Percentiles rank a stretch among this genome's conserved stretches.
Evolutionary conservation across 2,888 invertebrate species (phyloP).

Genomic region (Beris chalybata): DNA sequence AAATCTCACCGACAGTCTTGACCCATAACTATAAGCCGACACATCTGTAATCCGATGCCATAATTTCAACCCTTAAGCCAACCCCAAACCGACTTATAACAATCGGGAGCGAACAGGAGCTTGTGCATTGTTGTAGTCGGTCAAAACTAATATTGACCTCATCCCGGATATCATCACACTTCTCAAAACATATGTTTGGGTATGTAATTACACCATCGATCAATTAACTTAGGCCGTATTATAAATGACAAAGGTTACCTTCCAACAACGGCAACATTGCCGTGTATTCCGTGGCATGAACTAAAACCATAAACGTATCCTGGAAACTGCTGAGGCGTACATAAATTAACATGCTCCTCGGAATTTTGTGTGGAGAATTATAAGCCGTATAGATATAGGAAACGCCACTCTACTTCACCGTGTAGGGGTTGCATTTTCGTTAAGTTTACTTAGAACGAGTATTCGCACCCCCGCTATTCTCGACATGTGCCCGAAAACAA

Average conservation of each 20-base stretch:
- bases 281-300: conserved; percentile 9
- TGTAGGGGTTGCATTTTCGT: no score
- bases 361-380: no score
- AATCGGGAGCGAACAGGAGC: conserved; percentile 10
- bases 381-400: no score
- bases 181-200: conserved; percentile 12
- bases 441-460: no score
- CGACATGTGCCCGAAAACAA: no score
- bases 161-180: not conserved
- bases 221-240: conserved; percentile 12
- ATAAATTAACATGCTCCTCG: conserved; percentile 13
- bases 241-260: not conserved
- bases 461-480: no score
- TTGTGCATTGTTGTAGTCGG: conserved; percentile 7
- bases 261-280: not conserved
- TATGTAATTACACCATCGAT: conserved; percentile 26
- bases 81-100: not conserved
- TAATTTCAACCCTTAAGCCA: not conserved
- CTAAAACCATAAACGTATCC: conserved; percentile 22
- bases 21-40: conserved; percentile 5
- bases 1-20: not conserved
- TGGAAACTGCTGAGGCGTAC: conserved; percentile 14
- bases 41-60: conserved; percentile 6
- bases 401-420: no score
- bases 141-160: conserved; percentile 27